Evolutionary conservation across 2,888 invertebrate species (phyloP), one percentile per base, ranked within the genome.

Genomic region (Pristionchus exspectatus): DNA sequence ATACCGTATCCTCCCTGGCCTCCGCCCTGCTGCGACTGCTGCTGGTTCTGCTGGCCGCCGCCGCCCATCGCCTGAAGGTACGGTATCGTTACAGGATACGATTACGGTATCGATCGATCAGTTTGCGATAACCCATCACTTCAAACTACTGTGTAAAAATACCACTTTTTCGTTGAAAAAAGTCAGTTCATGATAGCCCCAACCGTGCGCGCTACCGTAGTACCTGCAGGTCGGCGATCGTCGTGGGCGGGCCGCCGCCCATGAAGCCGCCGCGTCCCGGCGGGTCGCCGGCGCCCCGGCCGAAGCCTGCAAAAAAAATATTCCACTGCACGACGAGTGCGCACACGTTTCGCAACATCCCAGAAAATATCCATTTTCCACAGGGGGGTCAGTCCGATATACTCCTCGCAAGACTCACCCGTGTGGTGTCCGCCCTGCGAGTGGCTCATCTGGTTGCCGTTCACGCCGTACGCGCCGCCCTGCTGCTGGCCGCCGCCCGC

Each of bases 401-500:
- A n/a, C n/a, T n/a, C n/a, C n/a, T n/a, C n/a, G 10, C 30, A n/a
- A 12, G n/a, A 27, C 83, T 83, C 83, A 83, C 83, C 83, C 16
- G 83, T 83, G 18, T 54, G 54, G 83, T 83, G 56, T 83, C 83
- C 83, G 54, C 83, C 83, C 83, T 83, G 83, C 56, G 83, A 56
- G 83, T 83, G 83, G 83, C 56, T 83, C 83, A 83, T 83, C 54
- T 83, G 83, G 54, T 56, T 56, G 54, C 83, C 83, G 30, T 27
- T 77, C 44, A 77, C 77, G 38, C 77, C 77, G 44, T 77, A 77
- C 44, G 77, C 18, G 21, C 72, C 72, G 21, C 72, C 72, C 21
- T 21, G 66, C n/a, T 21, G n/a, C n/a, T n/a, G n/a, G n/a, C n/a
- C n/a, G n/a, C 21, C 9, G 56, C 56, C 56, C 56, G 56, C 56